A percentile compares a stretch with the other conserved stretches of the same genome.
These are phyloP conservation scores for Sminthurides aquaticus DNA, from an alignment of 2,888 invertebrate genomes.

Conservation along the genomic window DNA sequence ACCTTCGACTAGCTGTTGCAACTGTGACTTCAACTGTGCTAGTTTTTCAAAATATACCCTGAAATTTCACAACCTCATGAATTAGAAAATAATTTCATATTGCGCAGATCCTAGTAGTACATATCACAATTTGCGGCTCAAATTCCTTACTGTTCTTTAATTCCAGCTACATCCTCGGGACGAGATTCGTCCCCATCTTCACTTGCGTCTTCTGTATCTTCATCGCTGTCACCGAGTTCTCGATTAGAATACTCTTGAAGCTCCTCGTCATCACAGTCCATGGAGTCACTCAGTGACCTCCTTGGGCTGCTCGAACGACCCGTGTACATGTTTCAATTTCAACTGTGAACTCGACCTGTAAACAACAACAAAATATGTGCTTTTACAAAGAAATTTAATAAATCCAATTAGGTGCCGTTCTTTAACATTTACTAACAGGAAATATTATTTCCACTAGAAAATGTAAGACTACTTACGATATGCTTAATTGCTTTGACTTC, in stretches of 20 bases:
- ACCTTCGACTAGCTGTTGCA: constrained; percentile 79
- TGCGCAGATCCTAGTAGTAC: constrained; percentile 24
- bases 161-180: constrained; percentile 58
- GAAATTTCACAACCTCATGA: constrained; percentile 34
- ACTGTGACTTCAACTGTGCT: constrained; percentile 75
- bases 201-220: constrained; percentile 93
- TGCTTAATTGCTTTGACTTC: too few relatives aligned
- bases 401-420: too few relatives aligned
- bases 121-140: not conserved
- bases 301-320: constrained; percentile 19
- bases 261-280: constrained; percentile 37
- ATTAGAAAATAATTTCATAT: constrained; percentile 35
- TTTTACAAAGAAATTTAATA: too few relatives aligned
- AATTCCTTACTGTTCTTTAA: constrained; percentile 79
- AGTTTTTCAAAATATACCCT: constrained; percentile 88
- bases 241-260: constrained; percentile 20
- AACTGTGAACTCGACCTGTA: too few relatives aligned
- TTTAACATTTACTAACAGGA: too few relatives aligned
- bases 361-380: too few relatives aligned
- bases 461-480: too few relatives aligned
- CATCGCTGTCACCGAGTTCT: constrained; percentile 28
- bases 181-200: constrained; percentile 51
- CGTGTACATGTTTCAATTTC: constrained; percentile 10
- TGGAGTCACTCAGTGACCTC: constrained; percentile 32
- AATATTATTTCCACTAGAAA: too few relatives aligned